These are phyloP conservation scores for Peromyscus maniculatus DNA, from an alignment of 2,113 vertebrate species.

Conservation along the genomic window DNA sequence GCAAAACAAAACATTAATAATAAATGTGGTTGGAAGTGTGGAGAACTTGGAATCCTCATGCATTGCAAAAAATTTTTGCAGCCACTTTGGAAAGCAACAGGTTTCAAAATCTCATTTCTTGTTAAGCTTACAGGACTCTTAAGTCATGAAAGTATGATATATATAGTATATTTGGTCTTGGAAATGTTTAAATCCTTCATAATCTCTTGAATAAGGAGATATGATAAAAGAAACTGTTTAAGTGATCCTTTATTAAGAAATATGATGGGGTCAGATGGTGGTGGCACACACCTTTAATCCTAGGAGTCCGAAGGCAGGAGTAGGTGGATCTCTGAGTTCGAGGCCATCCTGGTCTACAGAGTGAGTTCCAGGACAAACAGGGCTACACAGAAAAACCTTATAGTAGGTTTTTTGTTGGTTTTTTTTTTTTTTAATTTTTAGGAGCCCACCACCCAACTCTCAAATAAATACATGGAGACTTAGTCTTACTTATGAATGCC, in stretches of 20 bases:
- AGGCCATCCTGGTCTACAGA: not conserved
- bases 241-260: constrained; percentile 19
- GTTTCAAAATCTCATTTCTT: not conserved
- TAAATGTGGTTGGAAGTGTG: not conserved
- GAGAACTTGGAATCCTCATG: not conserved
- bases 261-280: not conserved
- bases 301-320: not conserved
- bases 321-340: not conserved
- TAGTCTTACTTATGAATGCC: not conserved
- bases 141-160: not conserved
- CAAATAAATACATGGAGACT: not conserved
- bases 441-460: too few relatives aligned
- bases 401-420: too few relatives aligned
- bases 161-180: not conserved
- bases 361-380: too few relatives aligned
- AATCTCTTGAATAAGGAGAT: constrained; percentile 38
- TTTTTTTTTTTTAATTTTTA: not conserved
- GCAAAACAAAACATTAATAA: not conserved
- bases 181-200: not conserved
- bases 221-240: constrained; percentile 40
- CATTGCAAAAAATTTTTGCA: not conserved
- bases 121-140: not conserved
- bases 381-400: too few relatives aligned
- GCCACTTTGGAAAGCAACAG: not conserved
- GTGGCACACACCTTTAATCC: too few relatives aligned